These are phyloP conservation scores for Columbina picui DNA, from an alignment of 2,113 vertebrate species.

Conservation along the genomic window DNA sequence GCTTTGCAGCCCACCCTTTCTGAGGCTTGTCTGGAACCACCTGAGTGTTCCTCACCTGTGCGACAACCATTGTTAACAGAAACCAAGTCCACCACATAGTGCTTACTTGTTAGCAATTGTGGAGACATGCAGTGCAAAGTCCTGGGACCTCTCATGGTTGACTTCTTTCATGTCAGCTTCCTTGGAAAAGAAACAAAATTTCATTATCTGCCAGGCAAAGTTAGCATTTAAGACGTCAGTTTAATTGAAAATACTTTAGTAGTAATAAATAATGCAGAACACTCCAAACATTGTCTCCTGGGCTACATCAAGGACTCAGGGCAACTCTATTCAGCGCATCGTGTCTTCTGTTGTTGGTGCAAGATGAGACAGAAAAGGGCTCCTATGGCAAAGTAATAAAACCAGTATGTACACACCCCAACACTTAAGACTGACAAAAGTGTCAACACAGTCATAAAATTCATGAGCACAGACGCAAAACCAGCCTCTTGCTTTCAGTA, in stretches of 20 bases:
- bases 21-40: not conserved
- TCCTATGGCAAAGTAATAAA: not conserved
- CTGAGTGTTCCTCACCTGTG: not conserved
- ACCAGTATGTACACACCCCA: not conserved
- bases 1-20: not conserved
- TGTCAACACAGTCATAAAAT: not conserved
- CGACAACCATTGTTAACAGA: not conserved
- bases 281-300: not conserved
- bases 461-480: not conserved
- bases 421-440: not conserved
- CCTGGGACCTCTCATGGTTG: not conserved
- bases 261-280: not conserved
- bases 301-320: not conserved
- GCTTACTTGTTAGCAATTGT: not conserved
- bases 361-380: not conserved
- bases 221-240: not conserved
- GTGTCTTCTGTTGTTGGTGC: not conserved
- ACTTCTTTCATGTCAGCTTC: not conserved
- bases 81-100: not conserved
- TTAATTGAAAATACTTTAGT: slow-evolving; percentile 2
- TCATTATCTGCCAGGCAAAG: not conserved
- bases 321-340: not conserved
- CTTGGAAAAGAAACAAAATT: not conserved
- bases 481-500: not conserved
- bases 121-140: not conserved